Evolutionary conservation across 2,113 vertebrate genomes (phyloP).

Genomic region (Pongo pygmaeus): DNA sequence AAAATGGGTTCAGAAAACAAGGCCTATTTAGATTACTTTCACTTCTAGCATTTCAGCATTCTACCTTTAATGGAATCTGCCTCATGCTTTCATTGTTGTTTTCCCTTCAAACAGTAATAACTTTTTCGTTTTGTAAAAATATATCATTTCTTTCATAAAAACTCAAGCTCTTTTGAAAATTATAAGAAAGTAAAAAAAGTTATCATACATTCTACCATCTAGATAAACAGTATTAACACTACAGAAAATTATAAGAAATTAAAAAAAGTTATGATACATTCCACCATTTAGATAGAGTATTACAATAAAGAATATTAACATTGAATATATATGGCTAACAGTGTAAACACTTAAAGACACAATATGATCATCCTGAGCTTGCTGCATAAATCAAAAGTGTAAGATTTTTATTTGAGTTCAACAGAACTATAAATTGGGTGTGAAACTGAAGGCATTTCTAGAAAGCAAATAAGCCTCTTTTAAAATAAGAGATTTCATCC

Average conservation of each 20-base stretch:
- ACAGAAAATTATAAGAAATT: not conserved
- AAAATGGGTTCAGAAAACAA: not conserved
- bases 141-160: not conserved
- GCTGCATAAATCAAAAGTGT: not conserved
- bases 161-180: not conserved
- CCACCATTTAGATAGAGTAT: not conserved
- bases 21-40: not conserved
- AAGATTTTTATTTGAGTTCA: not conserved
- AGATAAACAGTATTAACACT: not conserved
- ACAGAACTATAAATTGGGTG: not conserved
- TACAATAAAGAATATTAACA: too few species aligned
- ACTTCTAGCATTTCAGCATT: not conserved
- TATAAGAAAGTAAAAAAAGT: not conserved
- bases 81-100: not conserved
- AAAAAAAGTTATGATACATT: not conserved
- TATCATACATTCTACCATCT: not conserved
- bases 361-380: not conserved
- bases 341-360: not conserved
- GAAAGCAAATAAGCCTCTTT: not conserved
- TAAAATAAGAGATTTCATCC: not conserved
- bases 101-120: not conserved
- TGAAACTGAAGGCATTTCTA: not conserved
- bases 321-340: not conserved
- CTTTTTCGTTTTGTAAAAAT: not conserved
- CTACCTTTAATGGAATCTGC: not conserved